Evolutionary conservation across 2,797 vertebrate species (phyloP).

Genomic region (Sebastes kiyomatsui): DNA sequence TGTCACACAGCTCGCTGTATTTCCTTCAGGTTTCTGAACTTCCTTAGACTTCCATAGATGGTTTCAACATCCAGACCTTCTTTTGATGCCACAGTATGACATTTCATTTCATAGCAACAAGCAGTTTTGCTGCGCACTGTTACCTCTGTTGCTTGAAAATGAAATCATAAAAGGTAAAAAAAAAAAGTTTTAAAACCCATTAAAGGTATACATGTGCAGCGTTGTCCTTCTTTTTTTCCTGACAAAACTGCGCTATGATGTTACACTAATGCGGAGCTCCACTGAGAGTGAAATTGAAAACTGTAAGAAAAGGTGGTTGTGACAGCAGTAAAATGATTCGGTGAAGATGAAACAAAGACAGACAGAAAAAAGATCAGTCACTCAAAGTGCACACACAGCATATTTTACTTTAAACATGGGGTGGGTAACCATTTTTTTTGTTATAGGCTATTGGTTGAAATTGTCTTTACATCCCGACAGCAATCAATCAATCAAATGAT

Average conservation of each 20-base stretch:
- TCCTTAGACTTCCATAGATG: constrained; percentile 4
- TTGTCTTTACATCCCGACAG: too few species aligned
- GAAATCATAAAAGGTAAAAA: constrained; percentile 31
- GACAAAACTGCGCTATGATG: background rate
- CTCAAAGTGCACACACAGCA: background rate
- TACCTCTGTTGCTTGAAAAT: constrained; percentile 37
- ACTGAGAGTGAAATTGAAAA: constrained; percentile 33
- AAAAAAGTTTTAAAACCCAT: constrained; percentile 32
- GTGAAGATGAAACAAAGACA: background rate
- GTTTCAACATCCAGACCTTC: constrained; percentile 22
- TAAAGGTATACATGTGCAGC: constrained; percentile 16
- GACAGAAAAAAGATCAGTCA: background rate
- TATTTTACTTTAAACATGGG: too few species aligned
- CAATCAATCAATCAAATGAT: too few species aligned
- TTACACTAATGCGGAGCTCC: background rate
- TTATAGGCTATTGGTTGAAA: too few species aligned
- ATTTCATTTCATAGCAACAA: constrained; percentile 69
- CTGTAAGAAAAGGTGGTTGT: background rate
- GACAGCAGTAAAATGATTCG: constrained; percentile 7
- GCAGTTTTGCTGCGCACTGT: constrained; percentile 35
- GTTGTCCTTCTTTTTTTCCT: background rate
- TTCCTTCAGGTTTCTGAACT: constrained; percentile 33
- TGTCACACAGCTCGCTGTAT: constrained; percentile 43
- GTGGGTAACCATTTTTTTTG: too few species aligned
- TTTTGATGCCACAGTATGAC: constrained; percentile 52